Base-by-base conservation (phyloP, 1,140 invertebrate genomes). In the Euglossa dilemma region DNA sequence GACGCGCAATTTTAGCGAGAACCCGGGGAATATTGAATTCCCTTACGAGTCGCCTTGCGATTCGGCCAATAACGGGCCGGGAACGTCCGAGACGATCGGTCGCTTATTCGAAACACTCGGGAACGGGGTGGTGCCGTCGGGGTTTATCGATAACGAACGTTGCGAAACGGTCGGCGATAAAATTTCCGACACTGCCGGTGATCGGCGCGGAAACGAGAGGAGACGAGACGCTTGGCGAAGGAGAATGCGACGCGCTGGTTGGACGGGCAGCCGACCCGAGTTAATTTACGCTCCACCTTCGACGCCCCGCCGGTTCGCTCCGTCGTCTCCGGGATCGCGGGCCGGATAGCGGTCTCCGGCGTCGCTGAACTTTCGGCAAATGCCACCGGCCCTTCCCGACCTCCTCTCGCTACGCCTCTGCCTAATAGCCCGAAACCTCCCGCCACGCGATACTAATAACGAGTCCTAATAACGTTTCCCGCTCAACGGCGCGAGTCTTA, bases 11-110 rank as follows among this genome's bases (percentile, higher is more conserved):
- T 80, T 83, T 85, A 70, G 59, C 67, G 43, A 50, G 56, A 81
- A 86, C 11, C 47, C 47, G 56, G 23, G 23, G 83, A 80, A 88
- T 88, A 88, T 88, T 85, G 87, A 85, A 88, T 87, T 87, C 85
- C 63, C 87, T 71, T 66, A 57, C 77, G 77, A 72, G 75, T 64
- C 50, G 66, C 54, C 69, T 45, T 59, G 25, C 80, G 69, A 83
- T 77, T 75, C 57, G 52, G 52, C 80, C 74, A 77, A 73, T 71
- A 57, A 71, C 63, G 50, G 64, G 50, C 36, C 14, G 14, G 25
- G 52, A 50, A 82, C 52, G 43, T 50, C 47, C 20, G 61, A 66
- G 54, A 54, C 66, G 47, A 83, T 66, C 67, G 11, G 18, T 23
- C 45, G 52, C 54, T 80, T 66, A 59, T 52, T 67, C 64, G 74